Conservation (phyloP, 2,888 invertebrate species). For the Smittia aterrima region DNA sequence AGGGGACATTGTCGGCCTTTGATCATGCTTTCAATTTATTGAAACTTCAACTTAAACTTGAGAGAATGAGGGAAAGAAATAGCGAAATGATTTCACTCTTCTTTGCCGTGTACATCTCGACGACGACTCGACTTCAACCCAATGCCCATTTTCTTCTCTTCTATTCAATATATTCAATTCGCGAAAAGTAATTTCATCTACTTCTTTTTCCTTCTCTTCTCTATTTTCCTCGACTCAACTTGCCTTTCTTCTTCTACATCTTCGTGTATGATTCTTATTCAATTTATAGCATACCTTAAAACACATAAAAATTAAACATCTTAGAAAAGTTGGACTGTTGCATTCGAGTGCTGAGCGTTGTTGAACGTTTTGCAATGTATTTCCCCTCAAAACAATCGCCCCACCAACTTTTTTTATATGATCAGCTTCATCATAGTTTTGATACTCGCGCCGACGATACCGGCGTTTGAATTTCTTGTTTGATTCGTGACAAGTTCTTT, state of each 20-base stretch:
- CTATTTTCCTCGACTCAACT: background rate
- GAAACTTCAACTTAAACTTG: slow-evolving; percentile 5
- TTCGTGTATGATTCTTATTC: slow-evolving; percentile 11
- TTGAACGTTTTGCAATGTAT: background rate
- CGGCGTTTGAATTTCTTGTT: background rate
- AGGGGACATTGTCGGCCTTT: slow-evolving; percentile 15
- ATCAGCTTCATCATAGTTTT: slow-evolving; percentile 27
- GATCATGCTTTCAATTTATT: slow-evolving; percentile 13
- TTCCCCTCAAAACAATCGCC: slow-evolving; percentile 33
- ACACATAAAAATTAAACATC: slow-evolving; percentile 32
- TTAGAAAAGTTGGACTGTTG: slow-evolving; percentile 9
- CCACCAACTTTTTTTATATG: slow-evolving; percentile 18
- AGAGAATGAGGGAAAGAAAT: background rate
- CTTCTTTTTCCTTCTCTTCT: background rate
- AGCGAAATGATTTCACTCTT: slow-evolving; percentile 18
- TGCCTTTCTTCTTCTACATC: background rate
- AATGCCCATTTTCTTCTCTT: slow-evolving; percentile 1
- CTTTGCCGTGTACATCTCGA: background rate
- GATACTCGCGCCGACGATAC: slow-evolving; percentile 20
- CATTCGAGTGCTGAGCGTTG: too few species aligned
- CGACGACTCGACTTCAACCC: background rate
- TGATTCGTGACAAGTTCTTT: background rate
- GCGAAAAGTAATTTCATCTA: slow-evolving; percentile 19
- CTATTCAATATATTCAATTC: background rate
- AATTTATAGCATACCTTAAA: slow-evolving; percentile 19